Evolutionary conservation across 2,888 invertebrate genomes (phyloP), one percentile per base, ranked within the genome.

Genomic region (Nebria brevicollis): DNA sequence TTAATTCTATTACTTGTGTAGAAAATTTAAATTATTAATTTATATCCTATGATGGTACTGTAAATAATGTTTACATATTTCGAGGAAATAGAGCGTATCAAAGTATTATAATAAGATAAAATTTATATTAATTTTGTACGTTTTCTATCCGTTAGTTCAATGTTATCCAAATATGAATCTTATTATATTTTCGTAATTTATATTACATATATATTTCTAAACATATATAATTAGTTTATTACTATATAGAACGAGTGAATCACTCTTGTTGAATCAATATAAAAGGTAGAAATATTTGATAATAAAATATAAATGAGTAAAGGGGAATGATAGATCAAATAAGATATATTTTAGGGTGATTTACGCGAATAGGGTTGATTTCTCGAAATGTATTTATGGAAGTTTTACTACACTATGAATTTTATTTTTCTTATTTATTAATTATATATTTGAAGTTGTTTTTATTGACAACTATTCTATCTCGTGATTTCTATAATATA

Each of bases 151-250:
- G 54, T 54, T 54, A 54, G 54, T 54, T 54, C 54, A 54, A 54
- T 54, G 54, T 54, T 54, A 54, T 54, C 54, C 54, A 54, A 54
- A 54, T 54, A 54, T 54, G 54, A 54, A 54, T 54, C 54, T 54
- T 54, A 54, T 54, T 54, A 54, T 34, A 34, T 54, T 54, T 54
- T 54, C 20, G 54, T 54, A 54, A 54, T 54, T 54, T 54, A 54
- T 54, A 54, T 54, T 54, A 11, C 54, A 54, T 54, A 54, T 54
- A 54, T 54, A 54, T 54, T 54, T 54, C 54, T 54, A 54, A 54
- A 13, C 54, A 54, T 54, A 13, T 54, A 54, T 54, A 6, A 11
- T 54, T 54, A 7, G 8, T 8, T 54, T 11, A 54, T 54, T 54
- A 54, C 54, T 7, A 11, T 34, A 34, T 5, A 54, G 54, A 54